phyloP scores from a whole-genome alignment of 2,888 invertebrate species.

The Sinelater perroti region DNA sequence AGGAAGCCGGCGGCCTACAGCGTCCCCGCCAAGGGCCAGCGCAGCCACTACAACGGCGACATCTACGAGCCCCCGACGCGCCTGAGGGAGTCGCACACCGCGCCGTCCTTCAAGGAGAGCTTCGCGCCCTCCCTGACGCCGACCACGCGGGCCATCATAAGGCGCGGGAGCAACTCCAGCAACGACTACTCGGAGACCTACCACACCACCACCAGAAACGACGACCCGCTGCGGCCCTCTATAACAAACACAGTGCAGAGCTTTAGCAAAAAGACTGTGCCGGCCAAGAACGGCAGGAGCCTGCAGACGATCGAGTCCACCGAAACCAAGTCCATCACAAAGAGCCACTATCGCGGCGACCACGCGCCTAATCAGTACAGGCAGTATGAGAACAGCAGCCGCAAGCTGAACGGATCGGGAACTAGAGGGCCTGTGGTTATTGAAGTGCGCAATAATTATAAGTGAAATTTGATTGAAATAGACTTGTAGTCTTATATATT shows the following conservation, averaged over 20 bases:
- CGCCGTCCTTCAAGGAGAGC: conserved; percentile 45
- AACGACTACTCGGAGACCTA: conserved; percentile 78
- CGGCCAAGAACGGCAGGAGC: conserved; percentile 69
- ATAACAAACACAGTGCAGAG: conserved; percentile 77
- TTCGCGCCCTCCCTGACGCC: conserved; percentile 52
- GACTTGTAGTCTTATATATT: background rate
- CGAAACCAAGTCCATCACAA: conserved; percentile 75
- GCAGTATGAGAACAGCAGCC: conserved; percentile 67
- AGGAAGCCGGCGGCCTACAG: conserved; percentile 55
- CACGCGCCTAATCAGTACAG: conserved; percentile 60
- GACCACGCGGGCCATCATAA: conserved; percentile 61
- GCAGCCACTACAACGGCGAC: conserved; percentile 53
- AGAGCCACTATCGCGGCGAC: conserved; percentile 68
- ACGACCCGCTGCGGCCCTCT: conserved; percentile 72
- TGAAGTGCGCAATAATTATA: conserved; percentile 65
- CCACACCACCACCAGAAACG: conserved; percentile 72
- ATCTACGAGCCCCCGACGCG: conserved; percentile 61
- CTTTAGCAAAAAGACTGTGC: conserved; percentile 74
- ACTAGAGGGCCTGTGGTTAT: conserved; percentile 67
- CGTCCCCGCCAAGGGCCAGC: conserved; percentile 54
- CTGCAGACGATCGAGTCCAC: conserved; percentile 76
- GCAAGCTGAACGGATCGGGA: conserved; percentile 54
- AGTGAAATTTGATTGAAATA: conserved; percentile 31
- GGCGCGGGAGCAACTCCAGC: conserved; percentile 73
- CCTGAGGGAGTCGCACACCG: conserved; percentile 51